Conservation (phyloP, 2,888 invertebrate species). For the Eupithecia exiguata region DNA sequence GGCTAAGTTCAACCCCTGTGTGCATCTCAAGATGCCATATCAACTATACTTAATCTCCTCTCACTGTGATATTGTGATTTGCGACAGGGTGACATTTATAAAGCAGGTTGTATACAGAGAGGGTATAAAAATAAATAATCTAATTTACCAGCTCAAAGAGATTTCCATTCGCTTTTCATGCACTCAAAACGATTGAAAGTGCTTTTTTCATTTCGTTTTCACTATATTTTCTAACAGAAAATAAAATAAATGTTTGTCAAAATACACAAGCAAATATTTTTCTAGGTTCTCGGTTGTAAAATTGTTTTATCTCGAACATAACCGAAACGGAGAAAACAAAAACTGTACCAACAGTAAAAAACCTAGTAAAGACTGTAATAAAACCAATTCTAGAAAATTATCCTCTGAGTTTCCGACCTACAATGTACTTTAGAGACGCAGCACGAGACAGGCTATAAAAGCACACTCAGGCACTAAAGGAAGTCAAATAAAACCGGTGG, state of each 20-base stretch:
- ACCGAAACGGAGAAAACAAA: neutral
- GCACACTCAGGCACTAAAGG: conserved; percentile 42
- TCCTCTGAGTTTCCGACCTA: conserved; percentile 28
- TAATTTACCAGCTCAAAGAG: conserved; percentile 49
- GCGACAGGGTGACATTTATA: neutral
- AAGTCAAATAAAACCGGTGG: conserved; percentile 42
- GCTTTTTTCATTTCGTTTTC: neutral
- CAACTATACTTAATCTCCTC: neutral
- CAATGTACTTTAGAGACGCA: conserved; percentile 31
- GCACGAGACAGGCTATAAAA: conserved; percentile 42
- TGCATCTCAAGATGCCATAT: neutral
- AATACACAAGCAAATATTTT: neutral
- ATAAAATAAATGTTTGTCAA: neutral
- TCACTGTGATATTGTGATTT: neutral
- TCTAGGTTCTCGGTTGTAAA: neutral
- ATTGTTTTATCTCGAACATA: neutral
- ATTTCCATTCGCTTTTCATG: neutral
- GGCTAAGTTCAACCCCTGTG: neutral
- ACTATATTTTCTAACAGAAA: neutral
- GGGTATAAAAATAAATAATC: conserved; percentile 67
- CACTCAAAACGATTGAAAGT: conserved; percentile 16
- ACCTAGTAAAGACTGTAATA: conserved; percentile 4
- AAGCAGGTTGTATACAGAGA: neutral
- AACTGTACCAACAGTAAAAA: conserved; percentile 11
- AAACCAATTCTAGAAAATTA: conserved; percentile 20